phyloP scores from a whole-genome alignment of 1,140 invertebrate species.

The Drosophila ambigua region DNA sequence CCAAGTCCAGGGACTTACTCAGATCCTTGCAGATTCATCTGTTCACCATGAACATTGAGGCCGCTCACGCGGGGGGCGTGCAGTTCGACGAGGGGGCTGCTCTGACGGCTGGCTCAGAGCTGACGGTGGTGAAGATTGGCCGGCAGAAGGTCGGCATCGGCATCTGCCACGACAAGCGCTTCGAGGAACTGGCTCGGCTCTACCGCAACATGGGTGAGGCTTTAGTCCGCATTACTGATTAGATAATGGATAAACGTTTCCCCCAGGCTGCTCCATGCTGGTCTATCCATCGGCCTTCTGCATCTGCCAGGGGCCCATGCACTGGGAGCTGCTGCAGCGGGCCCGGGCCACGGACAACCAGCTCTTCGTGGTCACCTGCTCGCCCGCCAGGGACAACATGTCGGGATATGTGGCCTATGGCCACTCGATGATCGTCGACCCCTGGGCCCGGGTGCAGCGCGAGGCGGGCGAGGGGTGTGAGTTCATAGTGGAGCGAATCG shows the following conservation, averaged over 20 bases:
- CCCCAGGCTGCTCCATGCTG: constrained; percentile 90
- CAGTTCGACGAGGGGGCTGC: constrained; percentile 95
- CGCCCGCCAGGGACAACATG: constrained; percentile 89
- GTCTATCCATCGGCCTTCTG: constrained; percentile 98
- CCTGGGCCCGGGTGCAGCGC: constrained; percentile 92
- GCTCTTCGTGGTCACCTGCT: constrained; percentile 89
- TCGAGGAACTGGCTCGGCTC: constrained; percentile 93
- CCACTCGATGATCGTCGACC: constrained; percentile 92
- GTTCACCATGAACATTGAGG: constrained; percentile 96
- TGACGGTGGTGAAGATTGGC: constrained; percentile 90
- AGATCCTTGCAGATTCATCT: constrained; percentile 89
- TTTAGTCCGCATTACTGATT: accelerated
- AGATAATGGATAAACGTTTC: neutral
- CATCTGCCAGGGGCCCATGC: constrained; percentile 96
- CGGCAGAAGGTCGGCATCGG: constrained; percentile 92
- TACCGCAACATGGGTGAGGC: constrained; percentile 87
- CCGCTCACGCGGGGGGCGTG: constrained; percentile 88
- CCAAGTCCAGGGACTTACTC: neutral
- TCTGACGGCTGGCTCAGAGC: constrained; percentile 89
- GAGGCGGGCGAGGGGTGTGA: constrained; percentile 89
- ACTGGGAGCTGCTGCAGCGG: constrained; percentile 94
- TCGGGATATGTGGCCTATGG: constrained; percentile 95
- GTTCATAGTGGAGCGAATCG: constrained; percentile 90
- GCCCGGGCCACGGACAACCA: constrained; percentile 95
- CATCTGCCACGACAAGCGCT: constrained; percentile 97